These are phyloP conservation scores for Trypoxylon attenuatum DNA, from an alignment of 2,888 invertebrate species.

Conservation along the genomic window DNA sequence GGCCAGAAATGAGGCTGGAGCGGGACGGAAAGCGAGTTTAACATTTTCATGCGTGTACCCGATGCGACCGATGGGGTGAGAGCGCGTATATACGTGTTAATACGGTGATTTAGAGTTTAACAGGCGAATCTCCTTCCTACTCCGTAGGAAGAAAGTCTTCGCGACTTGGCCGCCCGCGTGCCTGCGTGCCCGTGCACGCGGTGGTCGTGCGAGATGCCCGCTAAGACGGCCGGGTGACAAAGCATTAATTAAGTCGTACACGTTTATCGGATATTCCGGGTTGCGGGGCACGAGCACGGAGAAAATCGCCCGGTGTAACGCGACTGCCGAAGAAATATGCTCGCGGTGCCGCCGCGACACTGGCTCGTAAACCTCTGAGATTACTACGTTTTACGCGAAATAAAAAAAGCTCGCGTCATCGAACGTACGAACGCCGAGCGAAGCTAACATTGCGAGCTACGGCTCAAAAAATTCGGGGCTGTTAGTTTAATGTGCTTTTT, in stretches of 20 bases:
- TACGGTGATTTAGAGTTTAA: slow-evolving; percentile 63
- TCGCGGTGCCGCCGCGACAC: slow-evolving; percentile 32
- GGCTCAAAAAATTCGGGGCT: no score
- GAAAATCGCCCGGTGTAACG: slow-evolving; percentile 54
- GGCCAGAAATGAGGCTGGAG: background rate
- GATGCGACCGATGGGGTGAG: slow-evolving; percentile 30
- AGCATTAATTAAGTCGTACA: slow-evolving; percentile 61
- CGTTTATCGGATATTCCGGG: slow-evolving; percentile 55
- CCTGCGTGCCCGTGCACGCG: slow-evolving; percentile 39
- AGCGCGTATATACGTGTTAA: slow-evolving; percentile 59
- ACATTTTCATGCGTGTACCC: slow-evolving; percentile 62
- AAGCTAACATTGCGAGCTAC: no score
- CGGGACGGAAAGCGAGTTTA: slow-evolving; percentile 26
- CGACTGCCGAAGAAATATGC: slow-evolving; percentile 52
- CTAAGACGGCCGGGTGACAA: slow-evolving; percentile 59
- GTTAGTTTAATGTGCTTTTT: no score
- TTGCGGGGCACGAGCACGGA: slow-evolving; percentile 5
- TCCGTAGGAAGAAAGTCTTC: slow-evolving; percentile 36
- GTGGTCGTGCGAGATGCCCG: slow-evolving; percentile 39
- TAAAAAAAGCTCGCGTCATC: slow-evolving; percentile 30
- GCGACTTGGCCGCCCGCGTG: slow-evolving; percentile 16
- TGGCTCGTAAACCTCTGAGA: slow-evolving; percentile 47
- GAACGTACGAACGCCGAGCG: no score
- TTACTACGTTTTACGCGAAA: slow-evolving; percentile 38
- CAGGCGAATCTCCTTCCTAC: slow-evolving; percentile 44